phyloP scores from a whole-genome alignment of 2,888 invertebrate genomes.

The Ptychoptera albimana region DNA sequence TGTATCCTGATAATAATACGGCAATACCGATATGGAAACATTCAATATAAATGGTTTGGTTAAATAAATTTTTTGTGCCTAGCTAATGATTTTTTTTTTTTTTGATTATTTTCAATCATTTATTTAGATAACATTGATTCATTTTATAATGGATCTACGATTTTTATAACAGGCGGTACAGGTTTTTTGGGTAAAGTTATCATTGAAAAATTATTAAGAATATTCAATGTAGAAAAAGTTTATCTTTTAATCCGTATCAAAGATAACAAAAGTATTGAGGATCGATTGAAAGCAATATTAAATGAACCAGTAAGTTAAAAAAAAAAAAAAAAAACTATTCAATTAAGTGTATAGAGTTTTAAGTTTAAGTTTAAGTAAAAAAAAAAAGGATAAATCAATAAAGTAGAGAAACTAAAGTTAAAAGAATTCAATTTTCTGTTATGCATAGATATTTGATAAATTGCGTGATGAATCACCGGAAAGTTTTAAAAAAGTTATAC shows the following conservation, averaged over 20 bases:
- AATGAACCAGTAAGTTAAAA: conserved; percentile 23
- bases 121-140: not conserved
- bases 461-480: conserved; percentile 32
- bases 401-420: too few species aligned
- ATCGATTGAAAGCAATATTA: conserved; percentile 25
- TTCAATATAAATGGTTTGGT: too few species aligned
- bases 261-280: conserved; percentile 23
- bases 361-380: too few species aligned
- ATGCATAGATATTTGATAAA: conserved; percentile 37
- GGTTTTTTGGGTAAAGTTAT: conserved; percentile 31
- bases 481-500: conserved; percentile 36
- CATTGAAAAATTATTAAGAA: conserved; percentile 26
- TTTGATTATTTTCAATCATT: too few species aligned
- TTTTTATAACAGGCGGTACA: conserved; percentile 30
- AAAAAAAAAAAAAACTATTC: not conserved
- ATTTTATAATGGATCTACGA: conserved; percentile 26
- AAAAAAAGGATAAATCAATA: too few species aligned
- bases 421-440: conserved; percentile 7
- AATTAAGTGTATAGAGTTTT: not conserved
- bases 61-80: too few species aligned
- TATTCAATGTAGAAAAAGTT: conserved; percentile 26
- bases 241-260: conserved; percentile 29
- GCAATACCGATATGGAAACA: too few species aligned
- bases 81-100: too few species aligned
- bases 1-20: too few species aligned